Conservation (phyloP, 2,888 invertebrate species). For the Cyclophora albipunctata region DNA sequence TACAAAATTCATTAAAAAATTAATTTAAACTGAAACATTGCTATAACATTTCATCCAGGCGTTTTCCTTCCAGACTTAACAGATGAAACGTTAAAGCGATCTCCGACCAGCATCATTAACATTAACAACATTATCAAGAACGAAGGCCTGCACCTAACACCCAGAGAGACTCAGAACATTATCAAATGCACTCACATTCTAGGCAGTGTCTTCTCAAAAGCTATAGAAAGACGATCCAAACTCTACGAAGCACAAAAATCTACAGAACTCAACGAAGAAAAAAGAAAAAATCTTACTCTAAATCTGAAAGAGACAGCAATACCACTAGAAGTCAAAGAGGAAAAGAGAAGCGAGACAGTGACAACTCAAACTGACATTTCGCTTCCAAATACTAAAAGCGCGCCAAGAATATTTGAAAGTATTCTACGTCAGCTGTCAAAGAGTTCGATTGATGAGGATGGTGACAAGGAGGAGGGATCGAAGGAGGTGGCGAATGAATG, state of each 20-base stretch:
- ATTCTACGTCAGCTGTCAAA: conserved; percentile 59
- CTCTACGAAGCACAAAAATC: not conserved
- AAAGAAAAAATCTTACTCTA: conserved; percentile 32
- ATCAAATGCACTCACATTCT: conserved; percentile 63
- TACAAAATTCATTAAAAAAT: too few relatives aligned
- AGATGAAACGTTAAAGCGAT: conserved; percentile 43
- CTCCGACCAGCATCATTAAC: conserved; percentile 45
- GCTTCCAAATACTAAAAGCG: conserved; percentile 63
- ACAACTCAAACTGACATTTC: conserved; percentile 68
- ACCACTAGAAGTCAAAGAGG: conserved; percentile 39
- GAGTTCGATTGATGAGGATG: conserved; percentile 48
- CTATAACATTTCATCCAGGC: too few relatives aligned
- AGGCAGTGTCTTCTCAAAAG: conserved; percentile 51
- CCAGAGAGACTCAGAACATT: conserved; percentile 57
- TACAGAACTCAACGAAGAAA: conserved; percentile 11
- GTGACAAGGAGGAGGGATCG: conserved; percentile 1
- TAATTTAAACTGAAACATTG: too few relatives aligned
- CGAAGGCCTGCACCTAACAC: conserved; percentile 54
- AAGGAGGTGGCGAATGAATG: conserved; percentile 3
- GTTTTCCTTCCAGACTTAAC: conserved; percentile 35
- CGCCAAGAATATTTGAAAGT: conserved; percentile 66
- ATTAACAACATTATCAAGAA: conserved; percentile 48
- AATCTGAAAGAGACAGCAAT: conserved; percentile 50
- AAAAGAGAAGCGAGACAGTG: conserved; percentile 40
- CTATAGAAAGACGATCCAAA: conserved; percentile 48